Evolutionary conservation across 2,888 invertebrate genomes (phyloP).

Genomic region (Saturnia japonica): DNA sequence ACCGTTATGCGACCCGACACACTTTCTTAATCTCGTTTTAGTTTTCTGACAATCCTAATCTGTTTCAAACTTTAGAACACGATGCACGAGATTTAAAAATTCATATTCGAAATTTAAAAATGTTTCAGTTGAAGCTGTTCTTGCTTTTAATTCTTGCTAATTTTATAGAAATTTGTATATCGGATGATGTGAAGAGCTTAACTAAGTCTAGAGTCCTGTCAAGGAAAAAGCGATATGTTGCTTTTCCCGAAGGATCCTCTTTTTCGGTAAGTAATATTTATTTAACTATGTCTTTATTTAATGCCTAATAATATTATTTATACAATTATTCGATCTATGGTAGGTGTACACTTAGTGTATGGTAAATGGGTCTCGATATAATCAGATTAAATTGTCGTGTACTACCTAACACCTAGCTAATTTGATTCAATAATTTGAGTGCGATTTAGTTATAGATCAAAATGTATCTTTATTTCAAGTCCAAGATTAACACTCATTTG

Average conservation of each 20-base stretch:
- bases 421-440: not conserved
- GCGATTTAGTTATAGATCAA: not conserved
- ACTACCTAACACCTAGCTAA: no score
- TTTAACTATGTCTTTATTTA: no score
- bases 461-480: not conserved
- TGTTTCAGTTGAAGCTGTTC: slow-evolving; percentile 9
- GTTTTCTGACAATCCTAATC: slow-evolving; percentile 30
- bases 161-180: slow-evolving; percentile 25
- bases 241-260: slow-evolving; percentile 87
- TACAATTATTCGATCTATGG: no score
- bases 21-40: slow-evolving; percentile 34
- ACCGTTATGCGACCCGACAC: slow-evolving; percentile 36
- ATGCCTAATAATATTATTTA: no score
- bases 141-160: not conserved
- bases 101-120: slow-evolving; percentile 5
- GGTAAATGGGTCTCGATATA: no score
- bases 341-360: no score
- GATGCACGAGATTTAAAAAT: slow-evolving; percentile 28
- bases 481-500: not conserved
- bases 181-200: slow-evolving; percentile 26
- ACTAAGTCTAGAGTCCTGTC: slow-evolving; percentile 66
- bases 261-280: slow-evolving; percentile 81
- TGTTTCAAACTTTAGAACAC: slow-evolving; percentile 28
- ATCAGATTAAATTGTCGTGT: no score
- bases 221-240: slow-evolving; percentile 83